Conservation (phyloP, 2,113 vertebrate genomes). For the Piaya cayana region DNA sequence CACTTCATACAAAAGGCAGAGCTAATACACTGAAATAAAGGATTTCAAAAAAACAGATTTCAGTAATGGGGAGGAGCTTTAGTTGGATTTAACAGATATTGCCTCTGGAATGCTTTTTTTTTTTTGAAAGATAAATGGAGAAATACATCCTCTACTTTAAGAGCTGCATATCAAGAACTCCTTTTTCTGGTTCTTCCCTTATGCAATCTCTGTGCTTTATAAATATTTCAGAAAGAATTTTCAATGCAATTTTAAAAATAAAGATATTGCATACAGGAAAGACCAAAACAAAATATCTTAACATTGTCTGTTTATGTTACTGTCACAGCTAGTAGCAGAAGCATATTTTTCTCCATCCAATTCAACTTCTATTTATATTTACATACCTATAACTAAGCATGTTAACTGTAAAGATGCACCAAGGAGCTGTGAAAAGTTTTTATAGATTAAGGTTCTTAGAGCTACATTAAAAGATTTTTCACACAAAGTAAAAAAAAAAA, state of each 20-base stretch:
- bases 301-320: neutral
- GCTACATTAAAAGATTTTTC: neutral
- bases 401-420: neutral
- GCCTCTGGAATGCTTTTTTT: neutral
- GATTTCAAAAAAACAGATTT: neutral
- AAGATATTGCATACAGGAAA: neutral
- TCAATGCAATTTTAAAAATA: conserved; percentile 19
- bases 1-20: neutral
- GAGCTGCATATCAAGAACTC: neutral
- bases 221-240: conserved; percentile 44
- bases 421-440: neutral
- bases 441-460: neutral
- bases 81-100: neutral
- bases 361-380: neutral
- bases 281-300: neutral
- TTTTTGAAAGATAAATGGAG: neutral
- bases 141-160: neutral
- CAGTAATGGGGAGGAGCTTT: neutral
- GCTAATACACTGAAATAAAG: neutral
- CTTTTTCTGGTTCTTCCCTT: neutral
- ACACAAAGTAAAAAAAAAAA: neutral
- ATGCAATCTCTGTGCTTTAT: conserved; percentile 3
- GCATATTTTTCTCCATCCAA: neutral
- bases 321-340: neutral
- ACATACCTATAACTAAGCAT: neutral